phyloP scores from a whole-genome alignment of 2,113 vertebrate genomes.

The Vimba vimba region DNA sequence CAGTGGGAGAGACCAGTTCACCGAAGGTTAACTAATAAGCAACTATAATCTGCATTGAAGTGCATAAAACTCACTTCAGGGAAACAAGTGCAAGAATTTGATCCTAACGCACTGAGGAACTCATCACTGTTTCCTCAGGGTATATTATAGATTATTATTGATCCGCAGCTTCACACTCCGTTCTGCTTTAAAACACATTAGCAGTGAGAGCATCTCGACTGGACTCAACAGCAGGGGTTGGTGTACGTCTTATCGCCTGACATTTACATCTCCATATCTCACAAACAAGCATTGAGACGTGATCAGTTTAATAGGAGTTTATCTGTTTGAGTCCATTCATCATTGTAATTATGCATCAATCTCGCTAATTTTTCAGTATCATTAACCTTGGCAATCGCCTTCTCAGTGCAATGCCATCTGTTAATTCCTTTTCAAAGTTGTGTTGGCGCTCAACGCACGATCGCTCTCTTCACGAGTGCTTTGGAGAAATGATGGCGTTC shows the following conservation, averaged over 20 bases:
- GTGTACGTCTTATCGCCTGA: conserved; percentile 4
- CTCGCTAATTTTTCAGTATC: conserved; percentile 76
- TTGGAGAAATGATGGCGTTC: conserved; percentile 59
- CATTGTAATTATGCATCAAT: conserved; percentile 78
- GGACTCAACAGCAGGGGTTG: conserved; percentile 11
- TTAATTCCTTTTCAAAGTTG: conserved; percentile 70
- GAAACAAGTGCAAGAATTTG: not conserved
- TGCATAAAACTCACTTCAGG: not conserved
- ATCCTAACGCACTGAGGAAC: conserved; percentile 12
- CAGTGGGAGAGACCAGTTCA: not conserved
- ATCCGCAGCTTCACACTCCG: not conserved
- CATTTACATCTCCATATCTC: conserved; percentile 58
- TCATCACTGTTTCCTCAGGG: conserved; percentile 36
- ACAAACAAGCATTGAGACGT: conserved; percentile 52
- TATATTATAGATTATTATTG: conserved; percentile 27
- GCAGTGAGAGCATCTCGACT: conserved; percentile 10
- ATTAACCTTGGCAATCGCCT: conserved; percentile 78
- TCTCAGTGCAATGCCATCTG: conserved; percentile 74
- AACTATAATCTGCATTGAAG: not conserved
- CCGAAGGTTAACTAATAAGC: not conserved
- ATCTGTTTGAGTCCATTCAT: conserved; percentile 71
- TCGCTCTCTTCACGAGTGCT: conserved; percentile 44
- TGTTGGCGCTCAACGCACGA: conserved; percentile 58
- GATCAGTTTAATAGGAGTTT: conserved; percentile 44
- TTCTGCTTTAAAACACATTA: conserved; percentile 44